Evolutionary conservation across 2,113 vertebrate genomes (phyloP), one percentile per base, ranked within the genome.

Genomic region (Rattus rattus): DNA sequence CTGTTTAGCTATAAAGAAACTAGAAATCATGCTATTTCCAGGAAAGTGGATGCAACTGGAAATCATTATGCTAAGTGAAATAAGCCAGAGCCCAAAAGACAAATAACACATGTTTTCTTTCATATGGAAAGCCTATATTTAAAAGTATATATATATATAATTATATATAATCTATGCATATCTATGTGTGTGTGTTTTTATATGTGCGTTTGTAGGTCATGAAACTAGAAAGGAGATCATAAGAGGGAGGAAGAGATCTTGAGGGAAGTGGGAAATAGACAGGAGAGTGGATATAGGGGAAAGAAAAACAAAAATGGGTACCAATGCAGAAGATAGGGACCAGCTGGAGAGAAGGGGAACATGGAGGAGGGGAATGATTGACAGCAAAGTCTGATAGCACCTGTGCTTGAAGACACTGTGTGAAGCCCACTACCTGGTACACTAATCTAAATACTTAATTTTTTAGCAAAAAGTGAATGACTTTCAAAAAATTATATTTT

Each of bases 1-100:
- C 54, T 89, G 54, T 75, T n/a, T 39, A 43, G n/a, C 52, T 26
- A 61, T 20, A 13, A 59, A 75, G 52, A 61, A 89, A 89, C 39
- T 30, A 59, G 36, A 89, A 89, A 43, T 73, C 24, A 20, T 89
- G 85, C 36, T 72, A 73, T 73, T 89, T 89, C 4, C 52, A 89
- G 70, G 14, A 61, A 61, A 43, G 28, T 39, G 16, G n/a, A 30
- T 61, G 54, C 70, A 89, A 89, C 52, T 75, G 54, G 33, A 89
- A 89, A 89, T 72, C 87, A 75, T 73, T 89, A 89, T 75, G 26
- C 36, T 43, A 61, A 75, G 87, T 73, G 54, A 89, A 75, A 75
- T 59, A 59, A 61, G 26, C n/a, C 87, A 89, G 49, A 73, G 33
- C 43, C 69, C 9, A 24, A 73, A 88, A 72, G 86, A n/a, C 67